Conservation (phyloP, 2,113 vertebrate genomes). For the Steatornis caripensis region DNA sequence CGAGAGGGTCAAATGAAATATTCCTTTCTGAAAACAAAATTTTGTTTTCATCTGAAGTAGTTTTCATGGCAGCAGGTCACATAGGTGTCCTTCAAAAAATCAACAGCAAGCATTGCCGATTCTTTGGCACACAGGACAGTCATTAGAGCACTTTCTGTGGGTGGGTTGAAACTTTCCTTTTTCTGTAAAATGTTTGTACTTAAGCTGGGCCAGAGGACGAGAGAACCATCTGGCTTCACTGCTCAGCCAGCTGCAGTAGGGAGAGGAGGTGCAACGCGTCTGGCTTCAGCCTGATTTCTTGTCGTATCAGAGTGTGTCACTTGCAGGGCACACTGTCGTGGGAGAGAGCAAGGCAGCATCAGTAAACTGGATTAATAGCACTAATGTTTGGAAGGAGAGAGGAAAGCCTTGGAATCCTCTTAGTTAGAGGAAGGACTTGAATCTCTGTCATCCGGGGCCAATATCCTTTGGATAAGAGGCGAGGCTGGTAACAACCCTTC, state of each 20-base stretch:
- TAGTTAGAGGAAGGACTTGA: not conserved
- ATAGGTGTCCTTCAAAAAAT: not conserved
- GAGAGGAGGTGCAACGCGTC: not conserved
- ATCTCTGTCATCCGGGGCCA: accelerated
- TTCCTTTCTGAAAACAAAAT: not conserved
- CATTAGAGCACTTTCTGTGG: not conserved
- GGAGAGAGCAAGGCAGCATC: not conserved
- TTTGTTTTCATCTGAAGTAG: not conserved
- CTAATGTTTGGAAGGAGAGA: not conserved
- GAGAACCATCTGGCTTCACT: not conserved
- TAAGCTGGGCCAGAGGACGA: not conserved
- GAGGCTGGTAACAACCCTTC: not conserved
- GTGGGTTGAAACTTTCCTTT: not conserved
- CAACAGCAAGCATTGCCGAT: not conserved
- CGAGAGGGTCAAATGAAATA: not conserved
- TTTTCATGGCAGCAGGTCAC: not conserved
- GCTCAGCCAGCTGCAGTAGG: not conserved
- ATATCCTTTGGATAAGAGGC: not conserved
- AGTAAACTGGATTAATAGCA: not conserved
- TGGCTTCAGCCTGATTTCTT: not conserved
- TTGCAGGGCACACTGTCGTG: not conserved
- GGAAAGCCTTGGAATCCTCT: not conserved
- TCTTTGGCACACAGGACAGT: not conserved
- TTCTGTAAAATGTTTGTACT: not conserved
- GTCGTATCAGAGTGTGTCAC: accelerated